Evolutionary conservation across 2,797 vertebrate genomes (phyloP).

Genomic region (Vespertilio murinus): DNA sequence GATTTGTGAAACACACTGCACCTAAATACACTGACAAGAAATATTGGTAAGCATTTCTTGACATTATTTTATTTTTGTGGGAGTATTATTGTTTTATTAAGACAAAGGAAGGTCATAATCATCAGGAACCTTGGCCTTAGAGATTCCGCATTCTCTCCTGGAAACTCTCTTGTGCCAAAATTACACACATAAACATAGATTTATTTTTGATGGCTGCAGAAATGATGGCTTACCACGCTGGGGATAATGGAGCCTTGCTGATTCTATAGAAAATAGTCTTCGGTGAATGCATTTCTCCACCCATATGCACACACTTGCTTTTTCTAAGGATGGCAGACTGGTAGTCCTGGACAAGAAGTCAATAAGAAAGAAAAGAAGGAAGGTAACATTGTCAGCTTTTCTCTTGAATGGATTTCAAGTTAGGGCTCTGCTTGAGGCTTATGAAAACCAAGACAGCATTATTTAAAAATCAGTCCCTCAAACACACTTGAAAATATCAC

Average conservation of each 20-base stretch:
- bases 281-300: background rate
- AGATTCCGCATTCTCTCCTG: background rate
- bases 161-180: background rate
- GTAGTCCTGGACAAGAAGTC: constrained; percentile 29
- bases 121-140: background rate
- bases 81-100: background rate
- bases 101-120: background rate
- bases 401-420: constrained; percentile 47
- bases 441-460: constrained; percentile 16
- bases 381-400: constrained; percentile 19
- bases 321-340: constrained; percentile 1
- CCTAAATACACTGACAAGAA: background rate
- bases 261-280: constrained; percentile 9
- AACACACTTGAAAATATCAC: constrained; percentile 39
- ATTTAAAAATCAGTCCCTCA: constrained; percentile 49
- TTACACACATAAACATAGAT: background rate
- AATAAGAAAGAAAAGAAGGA: constrained; percentile 19
- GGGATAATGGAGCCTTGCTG: background rate
- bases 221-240: background rate
- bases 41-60: constrained; percentile 1
- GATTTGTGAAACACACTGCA: background rate
- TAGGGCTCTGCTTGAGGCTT: constrained; percentile 19
- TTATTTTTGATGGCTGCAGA: constrained; percentile 26
- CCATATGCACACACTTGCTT: background rate
- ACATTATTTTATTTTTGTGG: constrained; percentile 17